phyloP scores from a whole-genome alignment of 2,888 invertebrate genomes.

The Melolontha melolontha region DNA sequence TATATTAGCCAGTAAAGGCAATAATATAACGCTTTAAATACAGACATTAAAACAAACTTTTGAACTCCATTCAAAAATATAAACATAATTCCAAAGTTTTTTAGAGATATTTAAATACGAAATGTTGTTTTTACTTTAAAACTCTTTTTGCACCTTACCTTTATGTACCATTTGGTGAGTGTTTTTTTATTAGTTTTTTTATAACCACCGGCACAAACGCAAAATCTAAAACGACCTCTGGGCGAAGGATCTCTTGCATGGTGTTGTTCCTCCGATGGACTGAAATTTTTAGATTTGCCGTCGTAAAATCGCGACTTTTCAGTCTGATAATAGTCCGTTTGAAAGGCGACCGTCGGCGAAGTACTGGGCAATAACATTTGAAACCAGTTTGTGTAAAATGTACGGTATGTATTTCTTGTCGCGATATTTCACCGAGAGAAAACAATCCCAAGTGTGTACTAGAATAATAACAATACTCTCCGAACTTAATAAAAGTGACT shows the following conservation, averaged over 20 bases:
- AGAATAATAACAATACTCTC: conserved; percentile 1
- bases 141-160: conserved; percentile 70
- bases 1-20: too few species aligned
- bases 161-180: conserved; percentile 77
- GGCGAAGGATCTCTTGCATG: conserved; percentile 51
- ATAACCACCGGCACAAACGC: conserved; percentile 64
- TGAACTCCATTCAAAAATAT: too few species aligned
- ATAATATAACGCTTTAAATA: too few species aligned
- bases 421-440: background rate
- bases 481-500: background rate
- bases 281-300: conserved; percentile 56
- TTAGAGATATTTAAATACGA: too few species aligned
- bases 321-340: conserved; percentile 59
- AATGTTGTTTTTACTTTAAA: too few species aligned
- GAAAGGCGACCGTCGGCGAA: conserved; percentile 58
- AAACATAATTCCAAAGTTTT: too few species aligned
- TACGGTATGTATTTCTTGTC: background rate
- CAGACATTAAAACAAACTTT: too few species aligned
- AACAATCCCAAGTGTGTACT: background rate
- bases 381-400: background rate
- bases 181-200: conserved; percentile 63
- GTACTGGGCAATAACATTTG: conserved; percentile 60
- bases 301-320: conserved; percentile 61
- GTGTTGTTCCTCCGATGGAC: conserved; percentile 52
- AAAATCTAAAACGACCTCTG: conserved; percentile 60